Evolutionary conservation across 2,888 invertebrate species (phyloP).

Genomic region (Oligia latruncula): DNA sequence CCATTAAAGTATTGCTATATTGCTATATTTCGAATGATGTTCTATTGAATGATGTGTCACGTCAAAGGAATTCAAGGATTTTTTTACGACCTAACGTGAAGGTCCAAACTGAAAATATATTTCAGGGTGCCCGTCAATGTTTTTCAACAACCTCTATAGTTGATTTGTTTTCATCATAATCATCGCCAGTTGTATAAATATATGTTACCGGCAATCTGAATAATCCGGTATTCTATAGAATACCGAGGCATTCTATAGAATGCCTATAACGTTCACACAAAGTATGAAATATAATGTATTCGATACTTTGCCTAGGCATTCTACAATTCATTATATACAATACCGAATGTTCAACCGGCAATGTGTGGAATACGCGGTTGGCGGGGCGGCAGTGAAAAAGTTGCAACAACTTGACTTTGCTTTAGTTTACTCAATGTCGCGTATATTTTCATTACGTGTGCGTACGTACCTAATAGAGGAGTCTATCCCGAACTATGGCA

Average conservation of each 20-base stretch:
- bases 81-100: background rate
- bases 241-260: background rate
- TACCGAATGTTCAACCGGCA: background rate
- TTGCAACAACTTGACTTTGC: background rate
- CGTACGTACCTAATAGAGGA: background rate
- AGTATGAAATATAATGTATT: background rate
- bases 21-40: background rate
- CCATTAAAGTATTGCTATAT: background rate
- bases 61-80: background rate
- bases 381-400: no score
- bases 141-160: background rate
- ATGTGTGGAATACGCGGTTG: background rate
- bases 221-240: background rate
- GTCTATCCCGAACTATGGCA: background rate
- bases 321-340: background rate
- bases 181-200: background rate
- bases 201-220: background rate
- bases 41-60: background rate
- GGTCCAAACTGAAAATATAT: constrained; percentile 4
- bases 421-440: background rate
- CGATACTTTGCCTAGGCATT: background rate
- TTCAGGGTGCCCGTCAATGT: background rate
- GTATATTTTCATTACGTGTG: background rate
- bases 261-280: background rate
- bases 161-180: background rate